Percentiles rank a stretch among this genome's conserved stretches.
Evolutionary conservation across 2,797 vertebrate species (phyloP).

Genomic region (Hybognathus amarus): DNA sequence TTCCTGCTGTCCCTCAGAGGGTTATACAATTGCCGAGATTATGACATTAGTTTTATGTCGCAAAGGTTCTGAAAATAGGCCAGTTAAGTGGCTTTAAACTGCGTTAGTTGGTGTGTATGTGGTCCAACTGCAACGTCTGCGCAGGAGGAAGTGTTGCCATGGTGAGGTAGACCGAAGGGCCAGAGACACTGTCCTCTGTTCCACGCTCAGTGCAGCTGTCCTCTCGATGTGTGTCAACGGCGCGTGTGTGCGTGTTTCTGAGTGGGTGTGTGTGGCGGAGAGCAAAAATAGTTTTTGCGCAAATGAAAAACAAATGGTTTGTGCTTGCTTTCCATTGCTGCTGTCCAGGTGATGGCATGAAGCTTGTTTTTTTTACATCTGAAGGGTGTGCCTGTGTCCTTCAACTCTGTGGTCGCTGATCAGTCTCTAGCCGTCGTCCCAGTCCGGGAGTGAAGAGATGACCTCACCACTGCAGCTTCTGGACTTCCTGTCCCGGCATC

Average conservation of each 20-base stretch:
- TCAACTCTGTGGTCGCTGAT: constrained; percentile 55
- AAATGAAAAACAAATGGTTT: constrained; percentile 57
- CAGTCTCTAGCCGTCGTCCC: constrained; percentile 40
- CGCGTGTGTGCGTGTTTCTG: constrained; percentile 37
- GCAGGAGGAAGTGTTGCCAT: constrained; percentile 81
- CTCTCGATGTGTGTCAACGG: constrained; percentile 56
- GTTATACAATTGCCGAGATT: not conserved
- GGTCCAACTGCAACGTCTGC: constrained; percentile 76
- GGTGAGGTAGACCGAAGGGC: constrained; percentile 73
- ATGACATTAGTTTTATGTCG: constrained; percentile 14
- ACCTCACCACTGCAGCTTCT: constrained; percentile 54
- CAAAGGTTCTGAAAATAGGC: constrained; percentile 29
- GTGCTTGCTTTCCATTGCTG: constrained; percentile 44
- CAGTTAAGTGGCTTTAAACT: constrained; percentile 23
- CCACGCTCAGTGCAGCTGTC: constrained; percentile 66
- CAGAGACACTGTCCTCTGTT: constrained; percentile 67
- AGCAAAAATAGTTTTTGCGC: constrained; percentile 45
- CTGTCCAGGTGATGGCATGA: constrained; percentile 53
- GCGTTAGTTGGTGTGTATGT: constrained; percentile 49
- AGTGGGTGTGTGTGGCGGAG: constrained; percentile 47
- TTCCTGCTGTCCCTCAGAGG: constrained; percentile 15
- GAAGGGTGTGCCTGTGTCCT: constrained; percentile 51
- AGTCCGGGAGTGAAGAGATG: constrained; percentile 49
- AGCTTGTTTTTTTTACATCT: constrained; percentile 27
- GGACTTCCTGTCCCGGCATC: constrained; percentile 59